These are phyloP conservation scores for Vesta saturnalis DNA, from an alignment of 2,888 invertebrate genomes.

Conservation along the genomic window DNA sequence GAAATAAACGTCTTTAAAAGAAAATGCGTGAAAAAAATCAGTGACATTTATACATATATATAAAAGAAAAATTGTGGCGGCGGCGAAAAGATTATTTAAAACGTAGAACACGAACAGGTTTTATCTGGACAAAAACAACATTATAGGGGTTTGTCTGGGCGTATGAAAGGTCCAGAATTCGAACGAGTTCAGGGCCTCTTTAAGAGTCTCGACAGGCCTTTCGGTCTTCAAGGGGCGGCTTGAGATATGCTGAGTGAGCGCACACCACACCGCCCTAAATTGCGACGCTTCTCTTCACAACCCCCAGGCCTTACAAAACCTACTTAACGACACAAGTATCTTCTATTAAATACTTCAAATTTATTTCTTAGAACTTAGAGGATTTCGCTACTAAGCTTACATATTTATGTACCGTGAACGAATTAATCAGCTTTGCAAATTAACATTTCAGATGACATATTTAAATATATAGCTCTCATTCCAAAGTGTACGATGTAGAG, in stretches of 20 bases:
- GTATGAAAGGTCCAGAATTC: slow-evolving; percentile 38
- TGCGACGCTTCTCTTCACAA: slow-evolving; percentile 30
- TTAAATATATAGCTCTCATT: no score
- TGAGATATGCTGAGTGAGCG: slow-evolving; percentile 43
- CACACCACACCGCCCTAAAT: slow-evolving; percentile 35
- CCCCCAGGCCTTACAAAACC: slow-evolving; percentile 25
- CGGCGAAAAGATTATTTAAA: slow-evolving; percentile 25
- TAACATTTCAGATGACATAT: no score
- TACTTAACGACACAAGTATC: slow-evolving; percentile 23
- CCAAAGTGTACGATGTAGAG: no score
- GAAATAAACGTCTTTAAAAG: neutral
- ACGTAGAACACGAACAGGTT: slow-evolving; percentile 29
- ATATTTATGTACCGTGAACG: neutral
- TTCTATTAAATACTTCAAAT: slow-evolving; percentile 13
- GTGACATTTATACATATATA: neutral
- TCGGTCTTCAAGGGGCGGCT: slow-evolving; percentile 36
- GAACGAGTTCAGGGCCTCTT: slow-evolving; percentile 39
- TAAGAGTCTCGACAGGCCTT: slow-evolving; percentile 39
- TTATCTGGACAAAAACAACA: slow-evolving; percentile 33
- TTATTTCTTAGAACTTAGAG: slow-evolving; percentile 4
- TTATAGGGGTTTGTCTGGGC: slow-evolving; percentile 33
- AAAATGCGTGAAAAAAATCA: neutral
- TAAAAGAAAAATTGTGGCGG: slow-evolving; percentile 1
- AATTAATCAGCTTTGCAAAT: no score
- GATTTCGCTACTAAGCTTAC: neutral